Evolutionary conservation across 2,797 vertebrate species (phyloP), one percentile per base, ranked within the genome.

Genomic region (Xiphophorus birchmanni): DNA sequence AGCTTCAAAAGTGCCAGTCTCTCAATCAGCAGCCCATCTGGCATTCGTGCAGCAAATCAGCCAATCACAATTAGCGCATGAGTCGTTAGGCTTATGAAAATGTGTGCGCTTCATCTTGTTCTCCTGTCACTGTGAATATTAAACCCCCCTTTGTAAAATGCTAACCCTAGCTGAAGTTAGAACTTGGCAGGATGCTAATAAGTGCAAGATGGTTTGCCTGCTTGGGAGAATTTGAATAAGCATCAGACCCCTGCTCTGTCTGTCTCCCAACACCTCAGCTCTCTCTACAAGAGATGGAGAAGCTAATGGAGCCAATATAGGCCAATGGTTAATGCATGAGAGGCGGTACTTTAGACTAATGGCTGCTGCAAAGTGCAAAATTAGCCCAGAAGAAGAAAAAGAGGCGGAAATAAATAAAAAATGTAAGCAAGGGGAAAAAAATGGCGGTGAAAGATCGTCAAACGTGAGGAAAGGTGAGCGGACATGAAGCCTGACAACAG

Each of bases 291-390:
- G 84, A 87, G 73, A 85, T 50, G 75, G 81, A 78, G 84, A 73
- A 81, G 84, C 75, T 92, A 92, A 90, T 89, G 84, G 83, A 90
- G 69, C 84, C 88, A 88, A 78, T 89, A 86, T 86, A 80, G 78
- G 75, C 84, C 84, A 71, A 92, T 91, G 88, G 84, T 91, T 93
- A 93, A 93, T 92, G 89, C 87, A 93, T 93, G 88, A 93, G 84
- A 84, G 74, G 86, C 47, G 50, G 76, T 82, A 76, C 85, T 93
- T 90, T 82, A 82, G 87, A 91, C 87, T 92, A 93, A 90, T 90
- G 81, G 86, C 79, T 82, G 81, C 85, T 77, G 86, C 84, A 83
- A 85, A 93, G 84, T 88, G 86, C 85, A 87, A 88, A 83, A 80
- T 80, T 60, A 69, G 82, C 80, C 69, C 74, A 81, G 78, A 83